Evolutionary conservation across 2,888 invertebrate genomes (phyloP).

Genomic region (Lepidochrysops patricia): DNA sequence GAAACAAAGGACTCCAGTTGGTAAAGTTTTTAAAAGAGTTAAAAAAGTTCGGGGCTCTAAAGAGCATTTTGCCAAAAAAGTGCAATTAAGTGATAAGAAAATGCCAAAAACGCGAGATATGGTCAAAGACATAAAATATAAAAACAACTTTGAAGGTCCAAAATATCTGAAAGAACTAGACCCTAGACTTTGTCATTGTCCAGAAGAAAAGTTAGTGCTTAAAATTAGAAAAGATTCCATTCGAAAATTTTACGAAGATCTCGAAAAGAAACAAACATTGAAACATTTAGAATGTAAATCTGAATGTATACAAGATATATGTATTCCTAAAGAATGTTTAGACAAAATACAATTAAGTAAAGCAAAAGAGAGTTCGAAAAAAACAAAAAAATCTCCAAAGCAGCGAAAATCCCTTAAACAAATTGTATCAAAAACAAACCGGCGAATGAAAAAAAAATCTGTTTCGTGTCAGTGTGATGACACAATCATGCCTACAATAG

Average conservation of each 20-base stretch:
- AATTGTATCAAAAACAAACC: background rate
- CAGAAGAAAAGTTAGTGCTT: slow-evolving; percentile 21
- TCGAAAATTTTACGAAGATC: slow-evolving; percentile 32
- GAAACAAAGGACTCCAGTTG: background rate
- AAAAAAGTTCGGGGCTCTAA: background rate
- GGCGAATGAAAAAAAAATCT: background rate
- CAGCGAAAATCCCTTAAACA: background rate
- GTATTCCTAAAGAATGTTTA: slow-evolving; percentile 35
- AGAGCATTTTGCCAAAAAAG: background rate
- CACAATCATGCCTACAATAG: background rate
- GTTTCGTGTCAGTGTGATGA: background rate
- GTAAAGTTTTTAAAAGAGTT: background rate
- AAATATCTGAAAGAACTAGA: slow-evolving; percentile 27
- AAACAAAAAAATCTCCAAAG: slow-evolving; percentile 4
- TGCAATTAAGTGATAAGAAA: background rate
- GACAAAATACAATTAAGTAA: slow-evolving; percentile 25
- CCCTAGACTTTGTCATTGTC: slow-evolving; percentile 18
- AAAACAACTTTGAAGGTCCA: slow-evolving; percentile 26
- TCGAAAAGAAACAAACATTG: slow-evolving; percentile 27
- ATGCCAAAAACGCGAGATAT: background rate
- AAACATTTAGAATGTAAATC: slow-evolving; percentile 33
- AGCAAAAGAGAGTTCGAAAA: slow-evolving; percentile 10
- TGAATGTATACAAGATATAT: slow-evolving; percentile 26
- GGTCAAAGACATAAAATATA: slow-evolving; percentile 17
- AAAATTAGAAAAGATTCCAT: slow-evolving; percentile 39